These are phyloP conservation scores for Cheilosia impressa DNA, from an alignment of 2,888 invertebrate genomes.

Conservation along the genomic window DNA sequence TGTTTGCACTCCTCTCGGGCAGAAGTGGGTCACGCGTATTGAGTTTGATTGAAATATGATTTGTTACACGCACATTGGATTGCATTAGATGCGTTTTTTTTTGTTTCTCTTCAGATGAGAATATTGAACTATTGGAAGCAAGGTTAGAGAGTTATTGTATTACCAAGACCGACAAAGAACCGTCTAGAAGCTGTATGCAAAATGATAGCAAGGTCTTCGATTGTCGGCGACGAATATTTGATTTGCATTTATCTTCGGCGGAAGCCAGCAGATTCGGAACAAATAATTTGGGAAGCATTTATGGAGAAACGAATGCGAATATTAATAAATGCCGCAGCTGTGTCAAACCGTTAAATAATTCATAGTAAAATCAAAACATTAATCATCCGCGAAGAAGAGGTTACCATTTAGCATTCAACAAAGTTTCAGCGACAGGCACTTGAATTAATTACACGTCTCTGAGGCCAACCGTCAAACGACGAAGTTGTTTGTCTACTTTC, in stretches of 20 bases:
- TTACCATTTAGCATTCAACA: background rate
- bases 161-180: slow-evolving; percentile 29
- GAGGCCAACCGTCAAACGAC: background rate
- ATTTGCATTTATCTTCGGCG: slow-evolving; percentile 26
- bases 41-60: slow-evolving; percentile 66
- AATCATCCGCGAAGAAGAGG: slow-evolving; percentile 25
- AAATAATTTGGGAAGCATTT: slow-evolving; percentile 23
- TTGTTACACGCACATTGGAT: slow-evolving; percentile 28
- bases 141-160: slow-evolving; percentile 45
- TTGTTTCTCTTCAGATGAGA: slow-evolving; percentile 16
- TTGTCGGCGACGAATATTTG: background rate
- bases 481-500: background rate
- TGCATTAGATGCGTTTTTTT: slow-evolving; percentile 52
- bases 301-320: too few relatives aligned
- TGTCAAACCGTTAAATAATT: slow-evolving; percentile 27
- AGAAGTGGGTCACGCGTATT: slow-evolving; percentile 70
- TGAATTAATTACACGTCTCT: background rate
- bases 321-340: too few relatives aligned
- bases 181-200: slow-evolving; percentile 13
- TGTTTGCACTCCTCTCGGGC: slow-evolving; percentile 25
- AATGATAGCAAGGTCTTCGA: slow-evolving; percentile 22
- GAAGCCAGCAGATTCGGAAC: background rate
- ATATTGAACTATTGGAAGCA: slow-evolving; percentile 48
- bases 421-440: background rate
- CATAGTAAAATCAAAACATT: slow-evolving; percentile 23